These are phyloP conservation scores for Syngnathus rostellatus DNA, from an alignment of 2,797 vertebrate genomes.

Conservation along the genomic window DNA sequence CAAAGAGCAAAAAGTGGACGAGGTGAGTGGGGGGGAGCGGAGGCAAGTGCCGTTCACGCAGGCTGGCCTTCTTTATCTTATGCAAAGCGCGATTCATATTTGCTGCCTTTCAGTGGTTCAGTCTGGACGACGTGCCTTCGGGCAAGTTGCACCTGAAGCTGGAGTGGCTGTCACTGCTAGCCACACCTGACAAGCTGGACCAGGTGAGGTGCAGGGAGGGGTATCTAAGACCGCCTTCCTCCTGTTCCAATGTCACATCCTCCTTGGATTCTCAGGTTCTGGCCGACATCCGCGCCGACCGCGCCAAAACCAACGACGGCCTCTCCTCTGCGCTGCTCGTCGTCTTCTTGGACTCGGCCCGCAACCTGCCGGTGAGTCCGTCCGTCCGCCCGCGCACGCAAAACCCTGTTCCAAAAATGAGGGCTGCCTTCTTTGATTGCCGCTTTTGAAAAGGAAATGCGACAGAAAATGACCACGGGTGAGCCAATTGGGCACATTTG, in stretches of 20 bases:
- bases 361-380: constrained; percentile 86
- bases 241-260: background rate
- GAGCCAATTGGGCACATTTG: too few species aligned
- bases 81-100: too few species aligned
- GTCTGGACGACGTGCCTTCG: constrained; percentile 74
- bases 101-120: constrained; percentile 76
- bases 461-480: too few species aligned
- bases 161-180: constrained; percentile 82
- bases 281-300: constrained; percentile 76
- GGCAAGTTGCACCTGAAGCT: constrained; percentile 88
- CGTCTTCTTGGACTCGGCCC: constrained; percentile 89
- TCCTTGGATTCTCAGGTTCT: constrained; percentile 67
- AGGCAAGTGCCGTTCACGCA: too few species aligned
- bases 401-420: background rate
- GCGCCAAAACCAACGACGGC: constrained; percentile 81
- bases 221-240: background rate
- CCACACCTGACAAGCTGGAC: constrained; percentile 75
- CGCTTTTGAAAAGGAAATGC: too few species aligned
- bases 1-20: constrained; percentile 81
- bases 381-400: constrained; percentile 10
- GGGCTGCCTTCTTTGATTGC: too few species aligned
- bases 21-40: constrained; percentile 66
- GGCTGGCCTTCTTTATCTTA: too few species aligned
- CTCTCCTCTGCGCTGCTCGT: constrained; percentile 87
- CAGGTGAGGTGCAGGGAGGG: constrained; percentile 66